Evolutionary conservation across 2,888 invertebrate species (phyloP).

Genomic region (Rugalucina vietnamica): DNA sequence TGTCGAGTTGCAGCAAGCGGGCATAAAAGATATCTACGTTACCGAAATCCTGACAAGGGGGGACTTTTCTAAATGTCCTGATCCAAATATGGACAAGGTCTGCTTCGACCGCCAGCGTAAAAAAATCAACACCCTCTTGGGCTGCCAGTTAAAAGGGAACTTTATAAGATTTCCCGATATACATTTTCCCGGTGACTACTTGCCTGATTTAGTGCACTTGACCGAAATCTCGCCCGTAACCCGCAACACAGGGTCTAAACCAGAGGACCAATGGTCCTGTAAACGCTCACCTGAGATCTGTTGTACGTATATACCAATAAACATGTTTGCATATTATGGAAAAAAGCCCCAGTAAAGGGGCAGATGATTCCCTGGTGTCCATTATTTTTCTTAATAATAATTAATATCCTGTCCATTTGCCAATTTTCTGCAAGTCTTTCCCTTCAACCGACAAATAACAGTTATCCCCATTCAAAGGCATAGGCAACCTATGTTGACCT

Average conservation of each 20-base stretch:
- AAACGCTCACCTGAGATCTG: too few species aligned
- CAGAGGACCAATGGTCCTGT: too few species aligned
- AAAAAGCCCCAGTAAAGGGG: too few species aligned
- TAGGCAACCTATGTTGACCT: too few species aligned
- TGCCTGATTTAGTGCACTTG: background rate
- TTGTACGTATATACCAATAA: too few species aligned
- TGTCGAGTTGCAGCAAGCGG: background rate
- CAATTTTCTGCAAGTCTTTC: too few species aligned
- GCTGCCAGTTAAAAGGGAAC: background rate
- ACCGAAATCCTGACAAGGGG: background rate
- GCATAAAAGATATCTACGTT: background rate
- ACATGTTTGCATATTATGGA: too few species aligned
- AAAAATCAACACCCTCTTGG: background rate
- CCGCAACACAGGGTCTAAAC: background rate
- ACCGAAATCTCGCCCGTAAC: background rate
- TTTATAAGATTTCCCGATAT: background rate
- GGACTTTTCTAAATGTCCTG: constrained; percentile 1
- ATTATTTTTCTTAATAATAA: too few species aligned
- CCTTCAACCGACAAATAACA: too few species aligned
- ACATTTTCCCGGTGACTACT: background rate
- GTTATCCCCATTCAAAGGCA: too few species aligned
- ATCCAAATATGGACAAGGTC: background rate
- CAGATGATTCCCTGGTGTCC: too few species aligned
- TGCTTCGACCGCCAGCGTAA: background rate
- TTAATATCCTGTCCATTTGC: too few species aligned